Evolutionary conservation across 1,140 invertebrate genomes (phyloP), one percentile per base, ranked within the genome.

Genomic region (Augochlora pura): DNA sequence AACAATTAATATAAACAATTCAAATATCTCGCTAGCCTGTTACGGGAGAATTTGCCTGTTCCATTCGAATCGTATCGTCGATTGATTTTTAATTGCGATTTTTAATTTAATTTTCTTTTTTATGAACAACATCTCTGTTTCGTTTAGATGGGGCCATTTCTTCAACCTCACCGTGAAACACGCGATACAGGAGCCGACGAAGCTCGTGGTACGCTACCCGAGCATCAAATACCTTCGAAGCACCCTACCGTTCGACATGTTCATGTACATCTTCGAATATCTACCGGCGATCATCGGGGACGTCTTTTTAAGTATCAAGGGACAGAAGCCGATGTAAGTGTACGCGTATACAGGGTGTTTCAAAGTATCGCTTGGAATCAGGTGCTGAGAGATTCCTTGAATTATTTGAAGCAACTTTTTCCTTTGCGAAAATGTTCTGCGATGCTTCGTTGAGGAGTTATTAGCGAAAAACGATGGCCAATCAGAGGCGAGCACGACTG

Each of bases 151-250:
- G 98, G 95, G 96, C 38, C 94, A 97, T 81, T 96, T 98, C 80
- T 95, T 95, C 0, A 84, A 92, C 16, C 92, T 96, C 3, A 96
- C 95, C 21, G 93, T 95, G 62, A 95, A 96, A 88, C 95, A 96
- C 91, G 95, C 96, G 0, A 91, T 95, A 16, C 94, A 95, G 66
- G 96, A 95, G 79, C 97, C 97, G 5, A 95, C 96, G 57, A 97
- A 96, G 91, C 96, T 97, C 83, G 94, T 97, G n/a, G 95, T 97
- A 90, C 97, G 97, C 96, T 98, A 97, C 91, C 97, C 97, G 5
- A 95, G 96, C 67, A 96, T 97, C 88, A 94, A 94, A 8, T 97
- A 97, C 88, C 95, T 96, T 52, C 96, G 95, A 6, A 97, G 95
- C 73, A 93, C 95, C 54, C 88, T 96, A 1, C 92, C 96, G 64